phyloP scores from a whole-genome alignment of 2,797 vertebrate species.

The Sebastes matsubarae region DNA sequence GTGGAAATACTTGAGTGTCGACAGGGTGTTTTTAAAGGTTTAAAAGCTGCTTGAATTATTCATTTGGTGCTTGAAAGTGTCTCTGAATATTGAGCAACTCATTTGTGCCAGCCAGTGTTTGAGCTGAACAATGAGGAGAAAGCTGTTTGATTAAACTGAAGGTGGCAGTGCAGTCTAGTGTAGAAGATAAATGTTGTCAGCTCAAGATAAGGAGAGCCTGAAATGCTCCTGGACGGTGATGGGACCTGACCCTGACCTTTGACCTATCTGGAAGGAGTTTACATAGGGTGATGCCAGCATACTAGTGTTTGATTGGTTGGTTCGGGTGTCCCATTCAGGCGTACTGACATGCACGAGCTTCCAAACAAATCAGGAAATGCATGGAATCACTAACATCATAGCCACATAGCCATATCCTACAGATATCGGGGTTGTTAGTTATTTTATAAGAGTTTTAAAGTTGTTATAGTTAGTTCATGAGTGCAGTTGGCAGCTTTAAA shows the following conservation, averaged over 20 bases:
- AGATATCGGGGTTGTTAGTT: not conserved
- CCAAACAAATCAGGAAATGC: not conserved
- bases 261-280: not conserved
- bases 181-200: not conserved
- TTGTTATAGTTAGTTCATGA: not conserved
- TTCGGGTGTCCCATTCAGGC: not conserved
- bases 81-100: conserved; percentile 18
- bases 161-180: conserved; percentile 54
- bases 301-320: not conserved
- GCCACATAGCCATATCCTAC: not conserved
- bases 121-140: conserved; percentile 18
- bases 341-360: not conserved
- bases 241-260: not conserved
- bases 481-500: conserved; percentile 32
- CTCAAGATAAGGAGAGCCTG: not conserved
- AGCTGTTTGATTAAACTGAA: conserved; percentile 46
- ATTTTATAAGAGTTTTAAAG: not conserved
- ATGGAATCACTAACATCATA: not conserved
- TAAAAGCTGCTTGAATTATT: conserved; percentile 40
- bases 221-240: not conserved
- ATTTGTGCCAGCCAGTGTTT: conserved; percentile 10
- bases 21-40: conserved; percentile 47
- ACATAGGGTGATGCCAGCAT: not conserved
- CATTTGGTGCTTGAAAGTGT: conserved; percentile 24
- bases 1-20: conserved; percentile 30